phyloP scores from a whole-genome alignment of 2,888 invertebrate genomes.

The Colletes collaris region DNA sequence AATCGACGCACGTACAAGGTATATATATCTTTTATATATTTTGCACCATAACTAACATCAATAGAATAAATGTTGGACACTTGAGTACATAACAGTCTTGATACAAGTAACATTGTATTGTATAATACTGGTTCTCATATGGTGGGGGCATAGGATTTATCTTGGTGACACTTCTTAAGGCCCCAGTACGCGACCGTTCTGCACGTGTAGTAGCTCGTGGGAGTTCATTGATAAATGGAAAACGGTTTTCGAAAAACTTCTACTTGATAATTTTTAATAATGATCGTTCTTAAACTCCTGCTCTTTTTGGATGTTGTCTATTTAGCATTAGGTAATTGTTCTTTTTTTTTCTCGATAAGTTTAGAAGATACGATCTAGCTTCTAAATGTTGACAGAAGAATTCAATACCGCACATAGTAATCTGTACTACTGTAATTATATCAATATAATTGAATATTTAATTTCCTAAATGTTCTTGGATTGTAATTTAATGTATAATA shows the following conservation, averaged over 20 bases:
- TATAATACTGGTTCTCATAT: constrained; percentile 51
- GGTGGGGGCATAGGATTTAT: constrained; percentile 63
- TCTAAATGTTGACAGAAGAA: neutral
- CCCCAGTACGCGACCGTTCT: constrained; percentile 46
- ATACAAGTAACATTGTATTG: constrained; percentile 49
- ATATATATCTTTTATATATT: constrained; percentile 7
- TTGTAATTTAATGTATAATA: constrained; percentile 15
- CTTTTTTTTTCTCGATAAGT: neutral
- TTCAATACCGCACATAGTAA: neutral
- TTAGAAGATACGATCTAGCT: neutral
- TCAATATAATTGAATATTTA: constrained; percentile 16
- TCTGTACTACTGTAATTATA: neutral
- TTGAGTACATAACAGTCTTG: constrained; percentile 26
- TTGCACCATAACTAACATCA: constrained; percentile 17
- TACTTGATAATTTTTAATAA: constrained; percentile 22
- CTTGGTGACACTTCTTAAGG: constrained; percentile 44
- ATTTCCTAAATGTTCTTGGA: constrained; percentile 32
- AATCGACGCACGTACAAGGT: constrained; percentile 1
- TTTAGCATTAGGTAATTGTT: constrained; percentile 49
- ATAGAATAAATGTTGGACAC: constrained; percentile 41
- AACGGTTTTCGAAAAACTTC: neutral
- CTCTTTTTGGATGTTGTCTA: constrained; percentile 13
- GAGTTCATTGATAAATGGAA: constrained; percentile 20
- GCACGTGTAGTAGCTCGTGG: constrained; percentile 38
- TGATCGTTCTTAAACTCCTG: constrained; percentile 28